phyloP scores from a whole-genome alignment of 2,888 invertebrate species.

The Colostygia pectinataria region DNA sequence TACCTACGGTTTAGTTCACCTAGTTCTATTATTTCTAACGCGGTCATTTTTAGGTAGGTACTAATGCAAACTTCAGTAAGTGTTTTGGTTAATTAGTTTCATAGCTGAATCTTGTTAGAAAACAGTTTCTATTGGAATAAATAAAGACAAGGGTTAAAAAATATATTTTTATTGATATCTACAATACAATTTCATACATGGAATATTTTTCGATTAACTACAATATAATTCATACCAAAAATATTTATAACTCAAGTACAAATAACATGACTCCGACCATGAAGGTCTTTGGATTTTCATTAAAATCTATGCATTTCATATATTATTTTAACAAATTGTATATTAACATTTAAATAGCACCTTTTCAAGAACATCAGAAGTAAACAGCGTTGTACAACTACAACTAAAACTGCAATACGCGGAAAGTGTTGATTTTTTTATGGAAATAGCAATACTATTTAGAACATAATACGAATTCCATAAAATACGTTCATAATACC shows the following conservation, averaged over 20 bases:
- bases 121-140: neutral
- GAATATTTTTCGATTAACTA: slow-evolving; percentile 64
- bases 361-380: slow-evolving; percentile 38
- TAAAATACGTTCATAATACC: slow-evolving; percentile 19
- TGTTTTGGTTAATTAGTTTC: neutral
- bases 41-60: too few species aligned
- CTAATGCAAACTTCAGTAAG: too few species aligned
- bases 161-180: slow-evolving; percentile 76
- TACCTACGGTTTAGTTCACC: too few species aligned
- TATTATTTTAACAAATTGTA: slow-evolving; percentile 34
- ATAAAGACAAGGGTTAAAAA: slow-evolving; percentile 46
- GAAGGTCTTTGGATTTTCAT: slow-evolving; percentile 67
- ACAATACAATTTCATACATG: slow-evolving; percentile 72
- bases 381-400: slow-evolving; percentile 22
- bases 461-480: slow-evolving; percentile 76
- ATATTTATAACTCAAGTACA: slow-evolving; percentile 61
- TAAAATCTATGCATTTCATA: slow-evolving; percentile 45
- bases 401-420: neutral
- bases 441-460: slow-evolving; percentile 74
- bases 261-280: slow-evolving; percentile 76
- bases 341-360: slow-evolving; percentile 52
- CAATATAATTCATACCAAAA: slow-evolving; percentile 66
- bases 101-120: too few species aligned
- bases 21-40: too few species aligned
- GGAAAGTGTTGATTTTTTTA: neutral